phyloP scores from a whole-genome alignment of 2,797 vertebrate species.

The Morus bassanus region DNA sequence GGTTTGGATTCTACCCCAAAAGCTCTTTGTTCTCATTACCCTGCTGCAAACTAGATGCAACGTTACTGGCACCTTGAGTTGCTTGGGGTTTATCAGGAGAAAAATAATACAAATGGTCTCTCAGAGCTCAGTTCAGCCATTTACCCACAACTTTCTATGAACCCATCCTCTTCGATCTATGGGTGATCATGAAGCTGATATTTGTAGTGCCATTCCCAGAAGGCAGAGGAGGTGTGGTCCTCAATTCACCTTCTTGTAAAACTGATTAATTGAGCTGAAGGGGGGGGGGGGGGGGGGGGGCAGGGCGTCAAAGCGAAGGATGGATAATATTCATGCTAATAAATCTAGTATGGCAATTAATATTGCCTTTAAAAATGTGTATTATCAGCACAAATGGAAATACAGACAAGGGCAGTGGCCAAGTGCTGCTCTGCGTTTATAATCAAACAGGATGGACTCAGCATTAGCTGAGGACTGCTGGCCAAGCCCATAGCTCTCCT shows the following conservation, averaged over 20 bases:
- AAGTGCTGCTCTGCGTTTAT: conserved; percentile 37
- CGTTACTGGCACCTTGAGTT: neutral
- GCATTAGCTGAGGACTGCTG: neutral
- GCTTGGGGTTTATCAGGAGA: neutral
- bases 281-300: neutral
- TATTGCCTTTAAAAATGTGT: conserved; percentile 11
- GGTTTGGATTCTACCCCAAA: conserved; percentile 3
- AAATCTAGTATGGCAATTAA: neutral
- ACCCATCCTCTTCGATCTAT: neutral
- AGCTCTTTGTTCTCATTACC: neutral
- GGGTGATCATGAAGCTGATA: neutral
- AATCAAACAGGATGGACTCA: neutral
- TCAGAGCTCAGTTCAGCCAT: neutral
- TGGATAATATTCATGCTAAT: conserved; percentile 13
- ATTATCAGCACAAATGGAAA: conserved; percentile 45
- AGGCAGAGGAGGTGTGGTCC: neutral
- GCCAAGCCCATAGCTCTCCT: neutral
- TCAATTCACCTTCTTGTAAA: neutral
- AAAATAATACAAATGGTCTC: neutral
- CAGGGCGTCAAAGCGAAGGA: neutral
- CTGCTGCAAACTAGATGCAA: neutral
- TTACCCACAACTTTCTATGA: neutral
- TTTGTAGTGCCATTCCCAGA: neutral
- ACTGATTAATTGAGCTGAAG: neutral
- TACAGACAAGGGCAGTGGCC: neutral